Base-by-base conservation (phyloP, 2,888 invertebrate genomes). In the Laspeyria flexula region DNA sequence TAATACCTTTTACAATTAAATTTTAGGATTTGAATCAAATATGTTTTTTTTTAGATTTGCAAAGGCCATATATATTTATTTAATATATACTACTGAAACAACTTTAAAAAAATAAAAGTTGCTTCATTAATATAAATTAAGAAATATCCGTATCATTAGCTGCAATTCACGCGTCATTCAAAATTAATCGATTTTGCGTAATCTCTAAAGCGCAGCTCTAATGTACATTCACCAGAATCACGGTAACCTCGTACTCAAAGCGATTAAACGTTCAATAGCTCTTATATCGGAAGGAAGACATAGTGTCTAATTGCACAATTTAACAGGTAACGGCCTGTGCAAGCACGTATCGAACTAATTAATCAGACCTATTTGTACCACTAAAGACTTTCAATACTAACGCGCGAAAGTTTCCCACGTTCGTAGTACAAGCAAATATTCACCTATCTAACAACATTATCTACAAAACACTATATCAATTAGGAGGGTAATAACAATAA, bases 361-460 rank as follows among this genome's bases (percentile, higher is more conserved):
- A 72, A 71, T 71, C 60, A 50, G 37, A 51, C 54, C 60, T 62
- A 67, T 66, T 61, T 59, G 62, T 61, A 59, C 27, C 35, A 55
- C 54, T 43, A 66, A 52, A 46, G 60, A 62, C 66, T 70, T 73
- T 71, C 73, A 65, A 67, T 70, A 64, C 46, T 63, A 65, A 54
- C 62, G 40, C 64, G 73, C 65, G 83, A 83, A 83, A 82, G 78
- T 83, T 80, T 83, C 82, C 70, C 83, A 83, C 83, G 77, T 49
- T 56, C 51, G 44, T 48, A 47, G 7, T 55, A 53, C 47, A 31
- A 47, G 39, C 38, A 62, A 57, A 57, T 60, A 65, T 52, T 46
- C 53, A 60, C 60, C 73, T 74, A 78, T 77, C 75, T 72, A 53
- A 61, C 56, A 61, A 59, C 54, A 68, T 72, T 64, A 72, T 71